Percentiles rank a stretch among this genome's conserved stretches.
Conservation (phyloP, 2,797 vertebrate genomes). For the Otolemur crassicaudatus region DNA sequence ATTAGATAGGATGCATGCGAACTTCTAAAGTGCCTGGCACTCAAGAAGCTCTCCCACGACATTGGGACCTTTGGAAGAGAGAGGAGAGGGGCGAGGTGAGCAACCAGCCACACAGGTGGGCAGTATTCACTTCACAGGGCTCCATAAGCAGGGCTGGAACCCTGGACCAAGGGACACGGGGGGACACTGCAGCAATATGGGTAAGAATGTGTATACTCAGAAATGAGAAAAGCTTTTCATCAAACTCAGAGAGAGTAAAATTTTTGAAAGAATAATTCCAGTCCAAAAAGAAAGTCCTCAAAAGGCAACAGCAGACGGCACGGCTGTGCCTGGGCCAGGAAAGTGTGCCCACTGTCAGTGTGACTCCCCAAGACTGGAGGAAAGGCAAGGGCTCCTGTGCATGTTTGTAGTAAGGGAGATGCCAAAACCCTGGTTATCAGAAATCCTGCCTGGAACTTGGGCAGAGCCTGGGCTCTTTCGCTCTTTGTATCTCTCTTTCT, state of each 20-base stretch:
- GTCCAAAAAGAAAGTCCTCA: neutral
- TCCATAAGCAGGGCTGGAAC: neutral
- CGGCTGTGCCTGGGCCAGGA: neutral
- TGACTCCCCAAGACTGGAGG: neutral
- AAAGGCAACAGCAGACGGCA: neutral
- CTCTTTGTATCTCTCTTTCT: too few species aligned
- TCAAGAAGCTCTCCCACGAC: neutral
- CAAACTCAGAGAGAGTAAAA: neutral
- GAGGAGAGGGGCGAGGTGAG: neutral
- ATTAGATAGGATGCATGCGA: neutral
- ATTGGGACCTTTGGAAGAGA: slow-evolving; percentile 25
- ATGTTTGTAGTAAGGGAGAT: neutral
- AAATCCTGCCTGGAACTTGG: neutral
- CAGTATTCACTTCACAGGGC: neutral
- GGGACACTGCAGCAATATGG: neutral
- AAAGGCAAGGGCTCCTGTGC: neutral
- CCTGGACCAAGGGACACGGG: neutral
- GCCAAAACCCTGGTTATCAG: neutral
- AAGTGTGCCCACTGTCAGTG: neutral
- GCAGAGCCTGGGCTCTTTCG: neutral
- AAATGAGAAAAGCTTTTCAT: neutral
- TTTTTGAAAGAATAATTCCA: slow-evolving; percentile 23
- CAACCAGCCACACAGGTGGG: neutral
- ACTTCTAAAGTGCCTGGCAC: neutral
- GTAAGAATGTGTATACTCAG: neutral